Base-by-base conservation (phyloP, 2,113 vertebrate genomes). In the Sebastes schlegelii region DNA sequence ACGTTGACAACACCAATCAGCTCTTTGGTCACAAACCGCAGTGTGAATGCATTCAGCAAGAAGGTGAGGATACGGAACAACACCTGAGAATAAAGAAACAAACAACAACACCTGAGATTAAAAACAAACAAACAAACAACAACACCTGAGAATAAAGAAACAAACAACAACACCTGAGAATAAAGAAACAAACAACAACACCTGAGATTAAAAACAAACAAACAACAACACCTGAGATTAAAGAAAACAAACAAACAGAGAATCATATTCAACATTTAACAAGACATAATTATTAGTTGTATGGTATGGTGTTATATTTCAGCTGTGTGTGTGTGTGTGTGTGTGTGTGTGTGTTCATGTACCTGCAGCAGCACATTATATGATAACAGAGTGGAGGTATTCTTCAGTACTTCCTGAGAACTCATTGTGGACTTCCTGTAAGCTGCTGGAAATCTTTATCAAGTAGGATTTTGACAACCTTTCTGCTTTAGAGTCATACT, bases 11-110 rank as follows among this genome's bases (percentile, higher is more conserved):
- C 92, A 0, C 98, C 98, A 66, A 99, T 87, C 0, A 98, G 94
- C 89, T 99, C 98, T 74, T 97, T 96, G 58, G 98, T 98, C 13
- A 99, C 96, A 84, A 96, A 98, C n/a, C 98, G 97, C 79, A 99
- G 94, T 0, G 97, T 97, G 92, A 99, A 99, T 0, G 97, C 98
- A 87, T 99, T 99, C 86, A 99, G 92, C 54, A 95, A 87, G 87
- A 99, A 99, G 34, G 98, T 98, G 81, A 98, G 93, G 54, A 95
- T 77, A 8, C 98, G 96, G 89, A 98, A 99, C 93, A 97, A 89
- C 84, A 98, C 96, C 98, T 99, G 88, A 48, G 23, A 83, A 5
- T 19, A 40, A 13, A 19, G 11, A 26, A 16, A 11, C 9, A 1
- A 19, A 51, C 12, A 14, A 6, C 23, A 23, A 23, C 23, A 23